A percentile compares a stretch with the other conserved stretches of the same genome.
Conservation (phyloP, 1,140 invertebrate genomes). For the Drosophila triauraria region DNA sequence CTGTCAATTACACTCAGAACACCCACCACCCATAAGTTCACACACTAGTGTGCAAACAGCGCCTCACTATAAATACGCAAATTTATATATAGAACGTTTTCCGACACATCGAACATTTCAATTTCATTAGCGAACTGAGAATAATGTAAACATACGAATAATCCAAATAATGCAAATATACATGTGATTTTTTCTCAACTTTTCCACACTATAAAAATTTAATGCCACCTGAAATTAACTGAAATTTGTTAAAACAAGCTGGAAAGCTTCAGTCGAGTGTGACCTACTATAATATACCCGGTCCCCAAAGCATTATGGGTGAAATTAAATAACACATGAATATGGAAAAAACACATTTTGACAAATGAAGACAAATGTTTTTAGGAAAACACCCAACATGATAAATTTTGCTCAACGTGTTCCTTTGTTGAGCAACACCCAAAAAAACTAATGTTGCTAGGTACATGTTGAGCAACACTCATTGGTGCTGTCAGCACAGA, state of each 20-base stretch:
- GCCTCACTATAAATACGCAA: conserved; percentile 43
- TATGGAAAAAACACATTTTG: too few relatives aligned
- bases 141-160: conserved; percentile 41
- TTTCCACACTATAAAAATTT: conserved; percentile 31
- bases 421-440: too few relatives aligned
- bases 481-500: too few relatives aligned
- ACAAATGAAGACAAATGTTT: too few relatives aligned
- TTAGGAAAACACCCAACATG: too few relatives aligned
- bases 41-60: conserved; percentile 18
- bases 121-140: conserved; percentile 44
- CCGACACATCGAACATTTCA: conserved; percentile 46
- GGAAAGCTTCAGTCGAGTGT: too few relatives aligned
- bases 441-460: too few relatives aligned
- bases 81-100: conserved; percentile 42
- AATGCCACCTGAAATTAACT: conserved; percentile 28
- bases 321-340: too few relatives aligned
- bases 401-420: too few relatives aligned
- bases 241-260: conserved; percentile 1
- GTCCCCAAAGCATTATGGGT: too few relatives aligned
- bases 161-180: conserved; percentile 8
- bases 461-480: too few relatives aligned
- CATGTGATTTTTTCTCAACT: conserved; percentile 12
- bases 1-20: conserved; percentile 38
- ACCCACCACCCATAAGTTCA: conserved; percentile 22
- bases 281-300: too few relatives aligned